A percentile compares a stretch with the other conserved stretches of the same genome.
Conservation (phyloP, 64 coral and sea anemone genomes). For the Montipora efflorescens region DNA sequence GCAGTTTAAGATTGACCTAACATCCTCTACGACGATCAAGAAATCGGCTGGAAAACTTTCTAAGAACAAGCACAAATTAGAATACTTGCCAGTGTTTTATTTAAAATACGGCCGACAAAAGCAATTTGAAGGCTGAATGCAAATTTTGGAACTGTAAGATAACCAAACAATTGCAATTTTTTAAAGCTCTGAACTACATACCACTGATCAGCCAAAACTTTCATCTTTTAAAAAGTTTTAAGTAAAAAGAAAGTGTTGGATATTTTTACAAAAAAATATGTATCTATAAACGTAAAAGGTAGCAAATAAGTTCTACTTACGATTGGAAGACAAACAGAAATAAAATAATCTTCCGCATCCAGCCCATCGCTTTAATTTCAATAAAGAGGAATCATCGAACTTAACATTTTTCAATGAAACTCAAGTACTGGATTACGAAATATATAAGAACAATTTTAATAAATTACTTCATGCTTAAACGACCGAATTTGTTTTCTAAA, state of each 20-base stretch:
- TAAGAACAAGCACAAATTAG: too few relatives aligned
- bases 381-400: conserved; percentile 1
- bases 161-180: neutral
- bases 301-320: conserved; percentile 2
- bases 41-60: too few relatives aligned
- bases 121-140: neutral
- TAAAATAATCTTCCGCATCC: neutral
- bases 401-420: neutral
- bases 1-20: too few relatives aligned
- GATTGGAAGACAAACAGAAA: neutral
- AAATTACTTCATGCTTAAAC: conserved; percentile 28
- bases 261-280: too few relatives aligned
- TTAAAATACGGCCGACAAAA: neutral
- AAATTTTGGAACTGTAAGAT: neutral
- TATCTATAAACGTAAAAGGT: neutral
- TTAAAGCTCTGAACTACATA: neutral
- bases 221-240: too few relatives aligned
- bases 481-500: conserved; percentile 19
- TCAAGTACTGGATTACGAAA: neutral
- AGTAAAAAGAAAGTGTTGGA: too few relatives aligned
- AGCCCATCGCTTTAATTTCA: conserved; percentile 1
- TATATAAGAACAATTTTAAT: conserved; percentile 27
- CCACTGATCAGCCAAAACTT: neutral
- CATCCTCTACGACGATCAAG: too few relatives aligned
- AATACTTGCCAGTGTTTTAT: too few relatives aligned